Percentiles rank a stretch among this genome's conserved stretches.
These are phyloP conservation scores for Felis chaus DNA, from an alignment of 2,113 vertebrate species.

Conservation along the genomic window DNA sequence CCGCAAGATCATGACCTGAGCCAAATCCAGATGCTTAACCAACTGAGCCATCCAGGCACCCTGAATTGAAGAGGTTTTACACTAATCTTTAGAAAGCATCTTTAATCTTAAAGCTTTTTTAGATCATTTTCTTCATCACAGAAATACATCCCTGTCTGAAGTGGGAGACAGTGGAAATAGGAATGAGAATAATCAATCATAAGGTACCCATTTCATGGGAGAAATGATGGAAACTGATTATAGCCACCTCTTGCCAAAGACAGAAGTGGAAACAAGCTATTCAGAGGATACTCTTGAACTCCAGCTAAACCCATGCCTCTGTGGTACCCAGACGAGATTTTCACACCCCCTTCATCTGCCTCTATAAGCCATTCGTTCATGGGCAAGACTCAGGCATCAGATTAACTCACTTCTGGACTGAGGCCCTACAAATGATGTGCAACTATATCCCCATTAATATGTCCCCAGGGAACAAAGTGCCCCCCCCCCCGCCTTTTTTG, in stretches of 20 bases:
- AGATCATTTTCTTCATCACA: neutral
- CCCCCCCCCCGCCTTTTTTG: neutral
- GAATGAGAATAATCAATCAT: neutral
- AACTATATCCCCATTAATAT: neutral
- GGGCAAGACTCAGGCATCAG: neutral
- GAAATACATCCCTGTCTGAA: neutral
- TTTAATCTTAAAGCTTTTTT: conserved; percentile 45
- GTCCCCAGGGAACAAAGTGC: neutral
- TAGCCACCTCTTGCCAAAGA: neutral
- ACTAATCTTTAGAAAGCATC: conserved; percentile 7
- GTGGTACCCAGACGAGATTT: neutral
- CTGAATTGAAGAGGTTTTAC: conserved; percentile 39
- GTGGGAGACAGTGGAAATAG: neutral
- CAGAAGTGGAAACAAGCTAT: neutral
- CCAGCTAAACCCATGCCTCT: neutral
- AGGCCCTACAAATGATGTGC: neutral
- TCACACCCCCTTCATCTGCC: neutral
- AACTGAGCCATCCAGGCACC: too few relatives aligned
- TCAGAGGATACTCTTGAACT: neutral
- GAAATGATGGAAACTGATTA: neutral
- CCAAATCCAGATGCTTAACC: too few relatives aligned
- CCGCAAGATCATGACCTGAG: too few relatives aligned
- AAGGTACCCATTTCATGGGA: neutral
- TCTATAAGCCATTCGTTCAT: neutral
- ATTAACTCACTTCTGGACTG: neutral